Conservation (phyloP, 64 coral and sea anemone genomes). For the Pachyseris speciosa region DNA sequence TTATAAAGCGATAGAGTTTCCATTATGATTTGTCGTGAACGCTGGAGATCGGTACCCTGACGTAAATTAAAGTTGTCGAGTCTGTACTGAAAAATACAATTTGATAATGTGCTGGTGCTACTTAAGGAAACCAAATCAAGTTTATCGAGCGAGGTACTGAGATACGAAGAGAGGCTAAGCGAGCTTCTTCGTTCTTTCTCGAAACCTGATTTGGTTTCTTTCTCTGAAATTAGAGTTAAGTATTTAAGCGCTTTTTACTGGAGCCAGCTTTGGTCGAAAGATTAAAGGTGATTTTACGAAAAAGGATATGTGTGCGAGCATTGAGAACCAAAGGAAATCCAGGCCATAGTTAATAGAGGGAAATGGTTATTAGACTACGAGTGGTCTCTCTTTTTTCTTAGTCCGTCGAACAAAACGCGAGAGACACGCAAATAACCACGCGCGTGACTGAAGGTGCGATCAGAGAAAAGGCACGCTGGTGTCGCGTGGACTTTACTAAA, state of each 20-base stretch:
- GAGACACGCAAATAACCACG: too few relatives aligned
- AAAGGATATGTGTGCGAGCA: background rate
- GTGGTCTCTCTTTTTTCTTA: too few relatives aligned
- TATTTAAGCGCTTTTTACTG: background rate
- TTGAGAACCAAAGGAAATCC: too few relatives aligned
- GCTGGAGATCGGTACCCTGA: background rate
- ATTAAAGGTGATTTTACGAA: conserved; percentile 40
- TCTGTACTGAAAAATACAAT: background rate
- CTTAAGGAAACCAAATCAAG: background rate
- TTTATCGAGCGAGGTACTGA: background rate
- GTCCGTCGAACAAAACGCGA: too few relatives aligned
- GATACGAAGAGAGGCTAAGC: too few relatives aligned
- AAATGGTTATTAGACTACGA: too few relatives aligned
- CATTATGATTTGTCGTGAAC: background rate
- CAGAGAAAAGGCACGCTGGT: too few relatives aligned
- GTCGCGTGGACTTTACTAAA: too few relatives aligned
- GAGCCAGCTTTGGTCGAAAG: background rate
- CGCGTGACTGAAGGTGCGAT: too few relatives aligned
- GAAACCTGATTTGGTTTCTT: background rate
- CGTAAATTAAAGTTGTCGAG: background rate
- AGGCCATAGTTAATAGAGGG: too few relatives aligned
- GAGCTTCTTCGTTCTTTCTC: background rate
- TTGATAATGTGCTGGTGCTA: too few relatives aligned
- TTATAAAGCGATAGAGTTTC: too few relatives aligned
- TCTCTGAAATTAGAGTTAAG: background rate